These are phyloP conservation scores for Pristiophorus japonicus DNA, from an alignment of 2,113 vertebrate species.

Conservation along the genomic window DNA sequence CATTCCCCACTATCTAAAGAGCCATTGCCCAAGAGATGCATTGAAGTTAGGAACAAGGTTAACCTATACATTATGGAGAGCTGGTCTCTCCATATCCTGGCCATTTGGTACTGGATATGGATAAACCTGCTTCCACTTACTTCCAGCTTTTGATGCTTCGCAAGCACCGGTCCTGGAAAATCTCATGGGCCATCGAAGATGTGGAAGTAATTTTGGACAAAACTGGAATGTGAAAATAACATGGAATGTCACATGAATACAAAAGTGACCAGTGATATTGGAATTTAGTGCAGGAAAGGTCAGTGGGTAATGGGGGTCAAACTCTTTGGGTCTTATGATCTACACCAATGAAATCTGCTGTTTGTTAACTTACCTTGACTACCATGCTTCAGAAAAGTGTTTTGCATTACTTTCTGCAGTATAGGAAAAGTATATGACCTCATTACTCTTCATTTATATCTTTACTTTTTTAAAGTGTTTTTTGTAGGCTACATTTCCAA, in stretches of 20 bases:
- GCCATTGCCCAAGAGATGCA: conserved; percentile 15
- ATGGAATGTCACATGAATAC: conserved; percentile 34
- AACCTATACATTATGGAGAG: background rate
- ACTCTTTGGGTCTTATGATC: conserved; percentile 36
- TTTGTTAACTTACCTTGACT: conserved; percentile 36
- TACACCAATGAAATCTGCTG: conserved; percentile 30
- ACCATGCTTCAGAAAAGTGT: conserved; percentile 3
- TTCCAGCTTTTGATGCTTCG: conserved; percentile 31
- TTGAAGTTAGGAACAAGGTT: conserved; percentile 25
- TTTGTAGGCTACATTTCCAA: conserved; percentile 4
- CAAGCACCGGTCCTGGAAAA: conserved; percentile 31
- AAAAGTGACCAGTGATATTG: conserved; percentile 36
- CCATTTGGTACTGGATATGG: conserved; percentile 28
- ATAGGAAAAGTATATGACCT: background rate
- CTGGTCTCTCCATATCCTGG: conserved; percentile 23
- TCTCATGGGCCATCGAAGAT: conserved; percentile 36
- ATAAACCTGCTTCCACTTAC: conserved; percentile 37
- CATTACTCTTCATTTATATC: conserved; percentile 24
- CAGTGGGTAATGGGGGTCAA: conserved; percentile 34
- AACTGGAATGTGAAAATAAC: conserved; percentile 38
- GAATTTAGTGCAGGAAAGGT: conserved; percentile 36
- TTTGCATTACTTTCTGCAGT: conserved; percentile 32
- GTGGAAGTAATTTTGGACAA: conserved; percentile 38
- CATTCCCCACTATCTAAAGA: conserved; percentile 18
- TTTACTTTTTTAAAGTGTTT: background rate